phyloP scores from a whole-genome alignment of 2,888 invertebrate genomes.

The Sesamia inferens region DNA sequence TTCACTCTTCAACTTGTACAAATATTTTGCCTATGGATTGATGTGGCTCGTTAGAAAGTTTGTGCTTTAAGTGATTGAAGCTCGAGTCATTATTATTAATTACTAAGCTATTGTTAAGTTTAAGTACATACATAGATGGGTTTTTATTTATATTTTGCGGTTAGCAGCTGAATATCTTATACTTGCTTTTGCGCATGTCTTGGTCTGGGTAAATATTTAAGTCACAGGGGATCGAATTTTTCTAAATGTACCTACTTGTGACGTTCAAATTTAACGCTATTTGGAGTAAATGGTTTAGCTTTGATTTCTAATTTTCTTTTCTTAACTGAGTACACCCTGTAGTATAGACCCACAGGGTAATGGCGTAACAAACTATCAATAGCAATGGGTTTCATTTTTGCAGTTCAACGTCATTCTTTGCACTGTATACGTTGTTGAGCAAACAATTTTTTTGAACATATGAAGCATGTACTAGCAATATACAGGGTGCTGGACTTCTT shows the following conservation, averaged over 20 bases:
- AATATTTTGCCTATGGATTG: constrained; percentile 62
- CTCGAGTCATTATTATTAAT: constrained; percentile 66
- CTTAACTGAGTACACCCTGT: too few species aligned
- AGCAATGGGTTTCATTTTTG: too few species aligned
- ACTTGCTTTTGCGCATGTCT: constrained; percentile 1
- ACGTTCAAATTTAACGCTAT: background rate
- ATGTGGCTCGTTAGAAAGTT: constrained; percentile 62
- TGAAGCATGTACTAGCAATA: too few species aligned
- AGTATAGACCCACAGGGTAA: too few species aligned
- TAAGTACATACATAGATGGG: constrained; percentile 28
- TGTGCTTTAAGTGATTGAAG: constrained; percentile 55
- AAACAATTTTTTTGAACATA: too few species aligned
- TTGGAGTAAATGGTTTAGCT: background rate
- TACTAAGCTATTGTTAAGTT: constrained; percentile 55
- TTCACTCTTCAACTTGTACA: constrained; percentile 53
- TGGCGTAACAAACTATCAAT: too few species aligned
- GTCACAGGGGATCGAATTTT: background rate
- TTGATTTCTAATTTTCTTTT: background rate
- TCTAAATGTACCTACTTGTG: background rate
- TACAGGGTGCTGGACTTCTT: too few species aligned
- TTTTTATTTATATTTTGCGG: constrained; percentile 33
- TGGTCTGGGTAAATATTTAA: background rate
- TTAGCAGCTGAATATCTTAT: constrained; percentile 26
- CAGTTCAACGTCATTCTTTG: too few species aligned
- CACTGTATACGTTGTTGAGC: too few species aligned